Evolutionary conservation across 1,140 invertebrate species (phyloP).

Genomic region (Heterodera carotae): DNA sequence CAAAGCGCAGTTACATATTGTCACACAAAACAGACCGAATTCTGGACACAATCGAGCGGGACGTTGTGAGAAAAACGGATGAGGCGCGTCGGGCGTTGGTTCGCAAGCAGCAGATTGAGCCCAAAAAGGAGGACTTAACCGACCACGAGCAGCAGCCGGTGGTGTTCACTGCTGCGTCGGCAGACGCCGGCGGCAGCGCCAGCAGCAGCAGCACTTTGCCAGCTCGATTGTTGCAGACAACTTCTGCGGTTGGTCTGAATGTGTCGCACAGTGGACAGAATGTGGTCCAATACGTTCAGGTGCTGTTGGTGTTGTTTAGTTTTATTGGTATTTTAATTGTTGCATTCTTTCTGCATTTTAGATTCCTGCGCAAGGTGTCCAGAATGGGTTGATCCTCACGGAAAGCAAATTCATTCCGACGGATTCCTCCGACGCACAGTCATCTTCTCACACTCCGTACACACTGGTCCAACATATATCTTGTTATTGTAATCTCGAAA

Average conservation of each 20-base stretch:
- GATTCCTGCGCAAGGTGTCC: constrained; percentile 22
- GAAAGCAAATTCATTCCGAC: constrained; percentile 24
- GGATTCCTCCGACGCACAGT: constrained; percentile 2
- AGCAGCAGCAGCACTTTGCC: constrained; percentile 10
- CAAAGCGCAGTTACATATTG: background rate
- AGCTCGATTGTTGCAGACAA: background rate
- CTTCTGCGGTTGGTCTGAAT: too few relatives aligned
- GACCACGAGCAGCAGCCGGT: background rate
- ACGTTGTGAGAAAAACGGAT: constrained; percentile 35
- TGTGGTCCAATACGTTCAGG: constrained; percentile 32
- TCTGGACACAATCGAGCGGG: constrained; percentile 38
- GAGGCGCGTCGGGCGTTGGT: constrained; percentile 42
- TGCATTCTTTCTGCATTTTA: background rate
- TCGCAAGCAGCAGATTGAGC: constrained; percentile 23
- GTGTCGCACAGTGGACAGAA: constrained; percentile 14
- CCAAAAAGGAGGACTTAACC: constrained; percentile 16
- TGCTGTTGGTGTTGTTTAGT: background rate
- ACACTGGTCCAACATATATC: background rate
- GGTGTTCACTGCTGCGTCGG: background rate
- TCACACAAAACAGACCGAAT: constrained; percentile 26
- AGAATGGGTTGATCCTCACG: constrained; percentile 21
- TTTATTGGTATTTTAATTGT: too few relatives aligned
- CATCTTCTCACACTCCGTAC: constrained; percentile 1
- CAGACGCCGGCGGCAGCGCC: background rate
- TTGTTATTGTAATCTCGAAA: background rate